Evolutionary conservation across 92 coral and sea anemone species (phyloP).

Genomic region (Umimayanthus chanpuru): DNA sequence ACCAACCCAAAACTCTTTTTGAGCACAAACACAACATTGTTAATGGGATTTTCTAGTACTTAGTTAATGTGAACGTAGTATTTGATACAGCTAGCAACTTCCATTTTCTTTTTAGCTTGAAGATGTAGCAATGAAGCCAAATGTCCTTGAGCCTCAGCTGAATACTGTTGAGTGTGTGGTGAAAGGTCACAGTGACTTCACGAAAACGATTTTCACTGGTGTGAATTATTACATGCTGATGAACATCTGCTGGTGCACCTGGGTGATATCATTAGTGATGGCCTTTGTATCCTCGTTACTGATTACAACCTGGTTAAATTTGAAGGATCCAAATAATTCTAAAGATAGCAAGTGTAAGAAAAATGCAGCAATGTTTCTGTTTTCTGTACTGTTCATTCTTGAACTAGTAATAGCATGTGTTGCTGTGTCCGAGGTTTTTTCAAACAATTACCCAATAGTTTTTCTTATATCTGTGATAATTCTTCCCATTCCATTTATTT

Average conservation of each 20-base stretch:
- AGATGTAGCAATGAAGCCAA: slow-evolving; percentile 32
- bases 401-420: slow-evolving; percentile 7
- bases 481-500: background rate
- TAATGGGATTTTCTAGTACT: too few species aligned
- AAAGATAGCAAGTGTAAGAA: background rate
- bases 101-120: slow-evolving; percentile 13
- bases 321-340: background rate
- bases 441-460: background rate
- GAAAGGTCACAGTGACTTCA: slow-evolving; percentile 19
- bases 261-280: background rate
- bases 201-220: slow-evolving; percentile 6
- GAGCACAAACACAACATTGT: too few species aligned
- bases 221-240: slow-evolving; percentile 30
- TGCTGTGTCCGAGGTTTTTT: background rate
- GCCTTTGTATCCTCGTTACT: slow-evolving; percentile 2
- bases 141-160: background rate
- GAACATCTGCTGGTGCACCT: slow-evolving; percentile 35
- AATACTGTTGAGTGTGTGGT: slow-evolving; percentile 41
- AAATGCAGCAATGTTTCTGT: background rate
- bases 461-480: background rate
- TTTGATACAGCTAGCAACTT: background rate
- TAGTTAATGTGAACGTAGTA: too few species aligned
- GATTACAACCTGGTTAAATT: slow-evolving; percentile 4
- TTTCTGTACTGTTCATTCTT: background rate
- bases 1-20: too few species aligned